Evolutionary conservation across 2,113 vertebrate species (phyloP), one percentile per base, ranked within the genome.

Genomic region (Pseudonaja textilis): DNA sequence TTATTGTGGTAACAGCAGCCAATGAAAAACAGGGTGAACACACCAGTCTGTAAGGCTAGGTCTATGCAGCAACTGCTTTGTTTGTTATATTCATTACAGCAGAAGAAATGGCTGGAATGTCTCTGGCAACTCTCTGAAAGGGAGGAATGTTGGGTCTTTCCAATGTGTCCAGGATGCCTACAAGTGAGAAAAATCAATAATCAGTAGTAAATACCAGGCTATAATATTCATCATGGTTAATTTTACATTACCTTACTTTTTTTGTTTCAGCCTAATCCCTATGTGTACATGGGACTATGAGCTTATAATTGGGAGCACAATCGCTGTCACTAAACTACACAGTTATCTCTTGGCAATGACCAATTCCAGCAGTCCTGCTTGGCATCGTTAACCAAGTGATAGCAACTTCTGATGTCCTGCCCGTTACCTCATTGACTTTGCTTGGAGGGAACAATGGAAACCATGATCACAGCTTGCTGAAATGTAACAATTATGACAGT

Each of bases 41-140:
- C 91, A 85, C 89, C 95, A 95, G 95, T 97, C 96, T 97, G 92
- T 95, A 97, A 88, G 97, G 94, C 96, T 97, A 97, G 92, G 96
- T 95, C 94, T 98, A 89, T 0, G 93, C 96, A n/a, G 93, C 96
- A 34, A 97, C 89, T 3, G 94, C 97, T 96, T 97, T 98, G 95
- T 95, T 61, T 9, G 98, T 99, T 95, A 96, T 93, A 61, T 99
- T 99, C 85, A 98, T 0, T 87, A 98, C 52, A 86, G 93, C 90
- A 45, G 88, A 95, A 0, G 97, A 96, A 94, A 98, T 94, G 5
- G 97, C 95, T 0, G 99, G 98, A 93, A 99, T 97, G 87, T 99
- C 98, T 96, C 99, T 97, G 94, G 98, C 98, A 87, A 99, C 99
- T 95, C 99, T 98, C 98, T 99, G 98, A 94, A 99, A 98, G 12